These are phyloP conservation scores for Pelvicachromis taeniatus DNA, from an alignment of 2,113 vertebrate species.

Conservation along the genomic window DNA sequence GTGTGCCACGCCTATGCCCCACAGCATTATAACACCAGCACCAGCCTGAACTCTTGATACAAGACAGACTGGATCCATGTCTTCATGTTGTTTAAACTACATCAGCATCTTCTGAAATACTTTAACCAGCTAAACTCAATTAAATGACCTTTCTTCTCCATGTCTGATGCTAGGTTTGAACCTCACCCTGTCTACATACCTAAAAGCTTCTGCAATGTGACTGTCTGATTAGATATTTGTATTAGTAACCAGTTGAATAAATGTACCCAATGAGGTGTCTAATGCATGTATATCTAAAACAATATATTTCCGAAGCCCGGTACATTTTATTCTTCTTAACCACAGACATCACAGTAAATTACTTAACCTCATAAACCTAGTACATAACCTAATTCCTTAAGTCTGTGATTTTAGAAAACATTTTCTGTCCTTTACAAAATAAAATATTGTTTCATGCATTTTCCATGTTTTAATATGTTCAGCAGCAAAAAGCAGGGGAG, in stretches of 20 bases:
- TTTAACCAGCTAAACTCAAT: too few species aligned
- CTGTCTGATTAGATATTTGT: not conserved
- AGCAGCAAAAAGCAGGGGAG: not conserved
- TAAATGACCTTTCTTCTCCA: too few species aligned
- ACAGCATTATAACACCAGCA: not conserved
- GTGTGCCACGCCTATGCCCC: not conserved
- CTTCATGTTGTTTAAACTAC: not conserved
- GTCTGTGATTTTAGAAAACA: not conserved
- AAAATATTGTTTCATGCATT: not conserved
- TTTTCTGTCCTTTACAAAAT: not conserved
- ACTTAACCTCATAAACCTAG: not conserved
- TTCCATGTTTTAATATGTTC: not conserved
- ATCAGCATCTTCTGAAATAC: too few species aligned
- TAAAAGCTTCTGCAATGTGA: not conserved
- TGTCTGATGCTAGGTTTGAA: not conserved
- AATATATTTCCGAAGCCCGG: not conserved
- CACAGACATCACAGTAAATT: not conserved
- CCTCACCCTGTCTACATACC: not conserved
- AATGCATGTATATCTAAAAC: not conserved
- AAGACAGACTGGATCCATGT: not conserved
- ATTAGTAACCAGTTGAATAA: not conserved
- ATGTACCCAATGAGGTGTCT: not conserved
- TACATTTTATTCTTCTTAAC: not conserved
- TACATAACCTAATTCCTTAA: not conserved
- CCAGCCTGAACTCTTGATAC: not conserved